Base-by-base conservation (phyloP, 2,888 invertebrate species). In the Nesidiocoris tenuis region DNA sequence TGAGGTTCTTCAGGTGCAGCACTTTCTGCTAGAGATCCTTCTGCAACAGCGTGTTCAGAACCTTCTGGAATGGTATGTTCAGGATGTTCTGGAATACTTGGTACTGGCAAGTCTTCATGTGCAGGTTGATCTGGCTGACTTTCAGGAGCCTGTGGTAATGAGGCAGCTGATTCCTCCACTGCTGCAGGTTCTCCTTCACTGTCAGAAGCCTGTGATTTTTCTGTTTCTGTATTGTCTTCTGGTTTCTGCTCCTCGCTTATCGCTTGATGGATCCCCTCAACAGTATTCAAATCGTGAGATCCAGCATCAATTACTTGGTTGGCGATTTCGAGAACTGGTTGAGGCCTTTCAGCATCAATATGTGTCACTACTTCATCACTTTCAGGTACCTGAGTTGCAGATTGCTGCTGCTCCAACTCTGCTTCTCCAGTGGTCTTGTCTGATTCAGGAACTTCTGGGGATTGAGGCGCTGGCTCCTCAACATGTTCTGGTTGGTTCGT, bases 101-200 rank as follows among this genome's bases (percentile, higher is more conserved):
- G 3, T 12, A 7, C 5, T 7, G 39, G 39, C 5, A 39, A 12
- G 3, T 39, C 39, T 39, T 39, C 39, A 39, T 39, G 39, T 39
- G 39, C 39, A 39, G 39, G 39, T 3, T 39, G 39, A 39, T 39
- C 39, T 12, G 12, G 39, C 39, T 39, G 5, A 12, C 5, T 39
- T 39, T 39, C 39, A n/a, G n/a, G n/a, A n/a, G n/a, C n/a, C n/a
- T n/a, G n/a, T 39, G 39, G 39, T 39, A 12, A 3, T 39, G 39
- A 3, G 12, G 12, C 74, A 23, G 76, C 21, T 67, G 66, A 66
- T 66, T 80, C 79, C 12, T 76, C 74, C 75, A 79, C 76, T n/a
- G 77, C 77, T 39, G 79, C 61, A 23, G 77, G 68, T 76, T 79
- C 24, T 24, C 25, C 79, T 23, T 78, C 64, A 21, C 63, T 61